phyloP scores from a whole-genome alignment of 2,888 invertebrate species.

The Xiphydria camelus region DNA sequence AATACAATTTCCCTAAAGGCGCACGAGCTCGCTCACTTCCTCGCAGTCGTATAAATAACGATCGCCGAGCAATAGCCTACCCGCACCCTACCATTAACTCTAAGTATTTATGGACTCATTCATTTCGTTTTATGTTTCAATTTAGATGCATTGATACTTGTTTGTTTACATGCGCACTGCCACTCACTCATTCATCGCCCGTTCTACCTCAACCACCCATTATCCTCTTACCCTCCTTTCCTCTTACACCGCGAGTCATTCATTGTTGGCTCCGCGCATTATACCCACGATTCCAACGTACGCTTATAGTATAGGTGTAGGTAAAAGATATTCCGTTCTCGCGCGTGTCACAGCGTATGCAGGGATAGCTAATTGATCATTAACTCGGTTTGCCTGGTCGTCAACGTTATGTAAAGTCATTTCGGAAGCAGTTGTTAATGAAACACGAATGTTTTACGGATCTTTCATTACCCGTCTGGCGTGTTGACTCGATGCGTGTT shows the following conservation, averaged over 20 bases:
- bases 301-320: too few relatives aligned
- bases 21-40: conserved; percentile 23
- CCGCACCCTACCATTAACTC: conserved; percentile 55
- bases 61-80: conserved; percentile 52
- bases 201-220: conserved; percentile 40
- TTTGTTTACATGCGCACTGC: conserved; percentile 54
- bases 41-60: conserved; percentile 44
- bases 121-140: conserved; percentile 56
- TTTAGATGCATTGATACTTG: conserved; percentile 57
- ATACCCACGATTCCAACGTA: too few relatives aligned
- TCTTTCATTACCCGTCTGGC: too few relatives aligned
- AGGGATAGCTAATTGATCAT: too few relatives aligned
- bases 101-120: conserved; percentile 54
- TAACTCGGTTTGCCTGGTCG: too few relatives aligned
- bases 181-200: conserved; percentile 39
- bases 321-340: too few relatives aligned
- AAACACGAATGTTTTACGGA: too few relatives aligned
- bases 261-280: background rate
- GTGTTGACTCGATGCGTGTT: too few relatives aligned
- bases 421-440: too few relatives aligned
- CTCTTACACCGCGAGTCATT: conserved; percentile 16
- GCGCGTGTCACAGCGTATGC: too few relatives aligned
- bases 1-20: conserved; percentile 33
- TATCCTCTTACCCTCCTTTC: conserved; percentile 44
- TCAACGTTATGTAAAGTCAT: too few relatives aligned